phyloP scores from a whole-genome alignment of 1,140 invertebrate genomes.

The Vanessa tameamea region DNA sequence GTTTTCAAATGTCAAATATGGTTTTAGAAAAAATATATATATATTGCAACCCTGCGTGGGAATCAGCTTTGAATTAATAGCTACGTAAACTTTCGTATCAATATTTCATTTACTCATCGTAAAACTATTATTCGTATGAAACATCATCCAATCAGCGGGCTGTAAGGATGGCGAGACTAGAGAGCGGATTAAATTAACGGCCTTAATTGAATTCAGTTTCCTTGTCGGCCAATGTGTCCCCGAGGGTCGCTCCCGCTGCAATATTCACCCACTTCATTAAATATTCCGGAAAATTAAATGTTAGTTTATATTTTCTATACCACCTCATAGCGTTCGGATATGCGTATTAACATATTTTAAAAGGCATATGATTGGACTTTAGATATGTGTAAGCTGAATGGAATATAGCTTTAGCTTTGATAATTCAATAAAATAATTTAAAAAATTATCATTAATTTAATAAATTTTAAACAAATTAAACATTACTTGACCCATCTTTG shows the following conservation, averaged over 20 bases:
- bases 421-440: neutral
- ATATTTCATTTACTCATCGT: slow-evolving; percentile 7
- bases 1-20: neutral
- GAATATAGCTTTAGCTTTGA: neutral
- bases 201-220: slow-evolving; percentile 79
- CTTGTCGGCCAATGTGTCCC: slow-evolving; percentile 74
- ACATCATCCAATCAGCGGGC: slow-evolving; percentile 57
- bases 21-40: neutral
- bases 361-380: neutral
- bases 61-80: neutral
- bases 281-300: slow-evolving; percentile 21
- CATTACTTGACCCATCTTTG: slow-evolving; percentile 32
- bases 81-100: slow-evolving; percentile 5
- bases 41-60: neutral
- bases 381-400: neutral
- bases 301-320: slow-evolving; percentile 6
- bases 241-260: slow-evolving; percentile 39
- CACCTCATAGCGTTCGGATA: neutral
- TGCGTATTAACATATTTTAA: neutral
- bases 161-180: slow-evolving; percentile 53
- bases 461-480: slow-evolving; percentile 27
- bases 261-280: slow-evolving; percentile 40
- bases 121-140: slow-evolving; percentile 45
- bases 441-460: no score
- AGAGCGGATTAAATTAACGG: slow-evolving; percentile 78